phyloP scores from a whole-genome alignment of 2,888 invertebrate species.

The Caenorhabditis sp. region DNA sequence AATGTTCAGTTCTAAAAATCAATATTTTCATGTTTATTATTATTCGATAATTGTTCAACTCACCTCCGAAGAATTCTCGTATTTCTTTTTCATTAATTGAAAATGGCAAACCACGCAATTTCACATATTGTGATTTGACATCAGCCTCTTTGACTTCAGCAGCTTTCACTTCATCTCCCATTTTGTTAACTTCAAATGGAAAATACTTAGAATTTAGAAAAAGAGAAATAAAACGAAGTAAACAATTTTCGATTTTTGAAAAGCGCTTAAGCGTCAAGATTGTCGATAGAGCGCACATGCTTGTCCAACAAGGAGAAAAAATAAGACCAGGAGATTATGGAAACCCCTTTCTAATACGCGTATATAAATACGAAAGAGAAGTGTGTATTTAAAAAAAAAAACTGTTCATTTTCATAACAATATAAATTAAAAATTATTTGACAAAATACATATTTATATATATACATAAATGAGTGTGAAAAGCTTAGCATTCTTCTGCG shows the following conservation, averaged over 20 bases:
- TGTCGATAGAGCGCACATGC: background rate
- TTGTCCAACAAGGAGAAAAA: background rate
- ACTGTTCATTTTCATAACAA: too few relatives aligned
- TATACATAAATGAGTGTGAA: too few relatives aligned
- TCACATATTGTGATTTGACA: background rate
- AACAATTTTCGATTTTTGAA: background rate
- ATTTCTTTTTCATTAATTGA: conserved; percentile 55
- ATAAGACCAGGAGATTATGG: background rate
- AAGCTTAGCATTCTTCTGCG: too few relatives aligned
- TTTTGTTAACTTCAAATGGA: background rate
- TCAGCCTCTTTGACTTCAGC: background rate
- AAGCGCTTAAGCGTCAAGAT: background rate
- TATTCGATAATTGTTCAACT: background rate
- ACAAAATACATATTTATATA: too few relatives aligned
- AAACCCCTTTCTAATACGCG: too few relatives aligned
- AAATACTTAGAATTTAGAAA: background rate
- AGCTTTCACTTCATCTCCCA: background rate
- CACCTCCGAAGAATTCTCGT: conserved; percentile 56
- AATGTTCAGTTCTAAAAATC: conserved; percentile 12
- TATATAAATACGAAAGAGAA: too few relatives aligned
- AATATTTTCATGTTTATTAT: background rate
- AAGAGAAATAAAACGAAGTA: background rate
- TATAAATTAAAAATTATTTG: too few relatives aligned
- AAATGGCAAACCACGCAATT: conserved; percentile 65
- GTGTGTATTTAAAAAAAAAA: too few relatives aligned